Conservation (phyloP, 2,113 vertebrate species). For the Synchiropus splendidus region DNA sequence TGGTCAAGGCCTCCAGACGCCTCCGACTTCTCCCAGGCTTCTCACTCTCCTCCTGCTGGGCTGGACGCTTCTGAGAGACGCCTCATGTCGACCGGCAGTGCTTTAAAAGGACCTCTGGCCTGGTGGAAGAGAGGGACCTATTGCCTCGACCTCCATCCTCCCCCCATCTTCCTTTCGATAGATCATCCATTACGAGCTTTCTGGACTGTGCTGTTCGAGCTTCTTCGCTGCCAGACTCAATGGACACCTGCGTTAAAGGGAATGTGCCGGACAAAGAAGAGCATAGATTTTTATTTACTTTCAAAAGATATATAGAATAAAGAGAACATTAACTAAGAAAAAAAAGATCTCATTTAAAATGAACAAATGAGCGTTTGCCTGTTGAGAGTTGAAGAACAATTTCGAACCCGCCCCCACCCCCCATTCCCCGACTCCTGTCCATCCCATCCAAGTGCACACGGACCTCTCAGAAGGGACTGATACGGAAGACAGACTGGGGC, state of each 20-base stretch:
- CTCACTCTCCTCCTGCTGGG: slow-evolving; percentile 43
- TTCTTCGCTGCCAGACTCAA: slow-evolving; percentile 37
- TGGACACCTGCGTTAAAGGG: slow-evolving; percentile 42
- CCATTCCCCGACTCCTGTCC: background rate
- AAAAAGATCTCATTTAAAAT: slow-evolving; percentile 45
- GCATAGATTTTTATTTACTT: slow-evolving; percentile 48
- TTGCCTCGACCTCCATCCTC: background rate
- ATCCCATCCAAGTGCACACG: slow-evolving; percentile 74
- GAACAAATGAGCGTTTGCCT: slow-evolving; percentile 52
- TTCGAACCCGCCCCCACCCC: slow-evolving; percentile 36
- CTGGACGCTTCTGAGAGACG: slow-evolving; percentile 49
- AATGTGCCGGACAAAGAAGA: slow-evolving; percentile 47
- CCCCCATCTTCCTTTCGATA: slow-evolving; percentile 21
- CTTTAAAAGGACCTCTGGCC: slow-evolving; percentile 42
- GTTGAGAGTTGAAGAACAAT: slow-evolving; percentile 60
- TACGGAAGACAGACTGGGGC: slow-evolving; percentile 56
- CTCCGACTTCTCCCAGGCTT: slow-evolving; percentile 15
- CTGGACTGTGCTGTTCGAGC: slow-evolving; percentile 44
- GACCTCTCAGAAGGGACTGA: slow-evolving; percentile 43
- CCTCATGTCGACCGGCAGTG: slow-evolving; percentile 30
- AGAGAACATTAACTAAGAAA: slow-evolving; percentile 36
- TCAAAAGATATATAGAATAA: slow-evolving; percentile 48
- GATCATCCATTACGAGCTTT: slow-evolving; percentile 55
- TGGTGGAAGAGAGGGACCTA: slow-evolving; percentile 23
- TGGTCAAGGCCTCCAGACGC: slow-evolving; percentile 24